phyloP scores from a whole-genome alignment of 2,113 vertebrate genomes.

The Pholis gunnellus region DNA sequence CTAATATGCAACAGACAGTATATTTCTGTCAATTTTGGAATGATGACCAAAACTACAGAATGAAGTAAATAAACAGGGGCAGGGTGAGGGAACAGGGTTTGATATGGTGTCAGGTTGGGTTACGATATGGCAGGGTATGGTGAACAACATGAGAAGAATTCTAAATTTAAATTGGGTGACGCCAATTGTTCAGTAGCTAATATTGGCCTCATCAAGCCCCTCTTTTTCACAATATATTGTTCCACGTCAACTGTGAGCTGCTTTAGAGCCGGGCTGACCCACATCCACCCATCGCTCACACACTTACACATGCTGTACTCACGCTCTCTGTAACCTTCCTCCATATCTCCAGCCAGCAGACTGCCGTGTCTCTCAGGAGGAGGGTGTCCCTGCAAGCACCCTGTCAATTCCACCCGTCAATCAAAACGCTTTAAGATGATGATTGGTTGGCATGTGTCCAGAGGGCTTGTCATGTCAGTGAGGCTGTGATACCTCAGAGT shows the following conservation, averaged over 20 bases:
- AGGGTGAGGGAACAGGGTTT: not conserved
- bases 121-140: not conserved
- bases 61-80: not conserved
- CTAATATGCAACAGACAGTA: not conserved
- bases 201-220: not conserved
- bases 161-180: not conserved
- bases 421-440: slow-evolving; percentile 37
- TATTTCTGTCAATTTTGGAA: not conserved
- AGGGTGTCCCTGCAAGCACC: slow-evolving; percentile 53
- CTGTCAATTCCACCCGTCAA: slow-evolving; percentile 60
- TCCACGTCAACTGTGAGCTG: not conserved
- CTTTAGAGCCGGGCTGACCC: slow-evolving; percentile 10
- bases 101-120: not conserved
- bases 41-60: not conserved
- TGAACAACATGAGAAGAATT: not conserved
- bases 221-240: not conserved
- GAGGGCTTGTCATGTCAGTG: slow-evolving; percentile 45
- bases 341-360: slow-evolving; percentile 69
- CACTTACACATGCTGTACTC: slow-evolving; percentile 25
- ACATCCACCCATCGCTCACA: slow-evolving; percentile 28
- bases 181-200: not conserved
- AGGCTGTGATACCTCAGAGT: slow-evolving; percentile 17
- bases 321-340: slow-evolving; percentile 33
- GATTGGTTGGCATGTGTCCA: slow-evolving; percentile 60
- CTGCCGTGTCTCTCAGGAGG: slow-evolving; percentile 40